These are phyloP conservation scores for Synanthedon myopaeformis DNA, from an alignment of 2,888 invertebrate species.

Conservation along the genomic window DNA sequence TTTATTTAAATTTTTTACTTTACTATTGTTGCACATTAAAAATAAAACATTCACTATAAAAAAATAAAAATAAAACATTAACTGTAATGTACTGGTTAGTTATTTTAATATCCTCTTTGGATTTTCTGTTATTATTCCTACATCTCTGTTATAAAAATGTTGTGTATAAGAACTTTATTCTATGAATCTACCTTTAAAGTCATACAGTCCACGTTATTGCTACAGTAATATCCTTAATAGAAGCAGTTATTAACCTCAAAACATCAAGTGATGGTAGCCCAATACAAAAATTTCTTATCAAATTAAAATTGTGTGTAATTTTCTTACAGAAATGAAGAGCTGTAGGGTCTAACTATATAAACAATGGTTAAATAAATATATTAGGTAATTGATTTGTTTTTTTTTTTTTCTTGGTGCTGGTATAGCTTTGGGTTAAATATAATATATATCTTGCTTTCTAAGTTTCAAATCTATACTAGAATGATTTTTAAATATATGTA, in stretches of 20 bases:
- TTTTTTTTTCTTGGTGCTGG: slow-evolving; percentile 12
- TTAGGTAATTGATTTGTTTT: slow-evolving; percentile 38
- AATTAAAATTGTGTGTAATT: slow-evolving; percentile 14
- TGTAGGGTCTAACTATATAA: slow-evolving; percentile 21
- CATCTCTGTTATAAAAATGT: too few relatives aligned
- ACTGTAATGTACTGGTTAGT: too few relatives aligned
- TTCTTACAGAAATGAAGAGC: slow-evolving; percentile 58
- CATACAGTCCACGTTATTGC: too few relatives aligned
- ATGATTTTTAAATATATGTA: too few relatives aligned
- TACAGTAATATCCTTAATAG: too few relatives aligned
- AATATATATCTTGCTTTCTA: neutral
- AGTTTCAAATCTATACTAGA: neutral
- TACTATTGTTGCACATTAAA: slow-evolving; percentile 4
- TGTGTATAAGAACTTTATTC: too few relatives aligned
- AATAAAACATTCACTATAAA: neutral
- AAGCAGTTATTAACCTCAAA: too few relatives aligned
- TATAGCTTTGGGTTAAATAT: neutral
- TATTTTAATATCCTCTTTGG: too few relatives aligned
- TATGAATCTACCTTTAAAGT: too few relatives aligned
- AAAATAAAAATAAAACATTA: neutral
- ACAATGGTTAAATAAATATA: slow-evolving; percentile 7
- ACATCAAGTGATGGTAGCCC: neutral
- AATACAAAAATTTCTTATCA: neutral
- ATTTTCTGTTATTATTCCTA: too few relatives aligned
- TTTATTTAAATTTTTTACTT: neutral